Conservation (phyloP, 2,888 invertebrate genomes). For the Platycheirus albimanus region DNA sequence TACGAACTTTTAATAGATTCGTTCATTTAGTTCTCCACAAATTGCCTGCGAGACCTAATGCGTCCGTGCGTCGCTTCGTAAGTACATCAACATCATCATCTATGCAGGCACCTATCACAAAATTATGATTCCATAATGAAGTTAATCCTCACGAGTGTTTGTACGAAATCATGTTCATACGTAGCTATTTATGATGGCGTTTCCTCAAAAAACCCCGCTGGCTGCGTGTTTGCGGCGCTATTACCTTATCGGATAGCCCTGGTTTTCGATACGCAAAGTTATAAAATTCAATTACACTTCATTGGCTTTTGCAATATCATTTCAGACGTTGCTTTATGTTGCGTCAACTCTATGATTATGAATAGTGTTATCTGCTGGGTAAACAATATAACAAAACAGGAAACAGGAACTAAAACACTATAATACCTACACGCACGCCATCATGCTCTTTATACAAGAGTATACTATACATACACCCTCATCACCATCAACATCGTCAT, state of each 20-base stretch:
- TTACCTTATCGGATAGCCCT: conserved; percentile 1
- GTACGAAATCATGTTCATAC: not conserved
- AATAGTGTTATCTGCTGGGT: conserved; percentile 5
- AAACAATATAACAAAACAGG: conserved; percentile 26
- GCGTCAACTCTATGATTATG: conserved; percentile 46
- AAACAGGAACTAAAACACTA: conserved; percentile 9
- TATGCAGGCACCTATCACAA: no score
- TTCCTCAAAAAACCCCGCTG: not conserved
- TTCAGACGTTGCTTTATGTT: not conserved
- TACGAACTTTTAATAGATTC: no score
- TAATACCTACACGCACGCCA: not conserved
- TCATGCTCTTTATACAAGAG: conserved; percentile 7
- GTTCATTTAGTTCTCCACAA: no score
- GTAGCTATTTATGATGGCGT: no score
- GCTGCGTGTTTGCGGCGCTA: not conserved
- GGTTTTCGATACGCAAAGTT: conserved; percentile 38
- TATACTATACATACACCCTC: not conserved
- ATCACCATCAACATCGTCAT: no score
- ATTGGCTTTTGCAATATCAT: conserved; percentile 26
- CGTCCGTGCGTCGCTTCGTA: no score
- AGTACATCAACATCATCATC: no score
- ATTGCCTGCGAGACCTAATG: no score
- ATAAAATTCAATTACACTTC: conserved; percentile 61
- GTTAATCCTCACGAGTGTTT: conserved; percentile 46
- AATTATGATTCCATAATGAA: no score